A percentile compares a stretch with the other conserved stretches of the same genome.
Conservation (phyloP, 2,113 vertebrate species). For the Pseudopodoces humilis region DNA sequence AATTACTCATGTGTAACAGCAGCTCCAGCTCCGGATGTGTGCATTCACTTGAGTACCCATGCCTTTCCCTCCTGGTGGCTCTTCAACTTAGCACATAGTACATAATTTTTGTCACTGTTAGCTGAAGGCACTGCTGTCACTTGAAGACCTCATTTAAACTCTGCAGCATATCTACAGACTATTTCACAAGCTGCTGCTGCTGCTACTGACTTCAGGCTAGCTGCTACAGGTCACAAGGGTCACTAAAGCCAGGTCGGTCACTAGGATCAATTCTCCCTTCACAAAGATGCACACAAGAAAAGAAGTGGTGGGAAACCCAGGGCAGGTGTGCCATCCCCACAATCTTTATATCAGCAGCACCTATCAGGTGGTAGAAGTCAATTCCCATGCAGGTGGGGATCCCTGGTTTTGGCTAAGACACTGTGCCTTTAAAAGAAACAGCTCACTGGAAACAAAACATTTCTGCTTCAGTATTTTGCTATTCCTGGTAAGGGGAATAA, state of each 20-base stretch:
- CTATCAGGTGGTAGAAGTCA: neutral
- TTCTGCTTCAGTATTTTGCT: conserved; percentile 15
- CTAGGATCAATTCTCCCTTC: neutral
- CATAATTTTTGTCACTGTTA: neutral
- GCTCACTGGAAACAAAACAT: neutral
- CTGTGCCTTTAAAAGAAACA: conserved; percentile 27
- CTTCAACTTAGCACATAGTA: neutral
- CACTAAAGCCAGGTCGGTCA: neutral
- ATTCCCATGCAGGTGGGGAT: neutral
- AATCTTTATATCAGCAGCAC: neutral
- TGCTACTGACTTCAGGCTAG: neutral
- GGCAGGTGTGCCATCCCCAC: neutral
- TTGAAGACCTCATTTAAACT: neutral
- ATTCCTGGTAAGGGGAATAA: conserved; percentile 36
- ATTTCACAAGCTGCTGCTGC: neutral
- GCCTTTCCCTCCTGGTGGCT: neutral
- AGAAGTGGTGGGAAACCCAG: neutral
- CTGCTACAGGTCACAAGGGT: neutral
- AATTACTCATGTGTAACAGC: neutral
- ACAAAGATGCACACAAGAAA: neutral
- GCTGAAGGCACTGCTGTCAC: neutral
- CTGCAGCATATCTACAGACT: neutral
- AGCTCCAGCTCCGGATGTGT: neutral
- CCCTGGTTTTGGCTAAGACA: neutral
- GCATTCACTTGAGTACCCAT: neutral